Base-by-base conservation (phyloP, 2,888 invertebrate species). In the Chydorus sphaericus region DNA sequence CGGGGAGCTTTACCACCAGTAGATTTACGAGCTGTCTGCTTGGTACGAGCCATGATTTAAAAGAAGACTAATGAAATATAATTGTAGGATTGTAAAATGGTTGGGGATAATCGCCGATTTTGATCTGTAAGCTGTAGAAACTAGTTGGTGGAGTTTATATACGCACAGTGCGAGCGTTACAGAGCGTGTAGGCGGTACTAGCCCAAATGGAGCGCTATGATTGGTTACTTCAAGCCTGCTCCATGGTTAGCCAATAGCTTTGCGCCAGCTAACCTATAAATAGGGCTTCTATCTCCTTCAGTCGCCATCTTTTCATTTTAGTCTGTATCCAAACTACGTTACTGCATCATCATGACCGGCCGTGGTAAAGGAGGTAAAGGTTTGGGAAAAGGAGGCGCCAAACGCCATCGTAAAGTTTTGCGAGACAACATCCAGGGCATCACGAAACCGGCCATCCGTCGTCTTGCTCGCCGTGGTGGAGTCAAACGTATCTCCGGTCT, bases 1-100 rank as follows among this genome's bases (percentile, higher is more conserved):
- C 93, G 84, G 58, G 92, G 92, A 64, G 92, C 92, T 77, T 93
- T 93, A 66, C 93, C 92, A 82, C 92, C 93, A 57, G 92, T 93
- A 1, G 91, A 91, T 73, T 93, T 93, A 81, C 92, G 88, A 56
- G 92, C 93, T 56, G 93, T 93, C 72, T 93, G 93, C 82, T 93
- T 93, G 30, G 93, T 93, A 85, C 93, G 91, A 62, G 92, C 93
- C 93, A 93, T 93, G 29, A 18, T 3, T 1, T 2, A 3, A 16
- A 16, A 1, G 18, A 14, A 39, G n/a, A 11, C 3, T 11, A 7
- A 4, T 38, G 8, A 2, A 39, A 23, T 23, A 44, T 8, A 44
- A 26, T 4, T 38, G 20, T 20, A 44, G 26, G 5, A 20, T 6
- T 6, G 26, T 44, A 44, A 44, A 44, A 44, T n/a, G n/a, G n/a